Evolutionary conservation across 2,797 vertebrate species (phyloP), one percentile per base, ranked within the genome.

Genomic region (Silurus aristotelis): DNA sequence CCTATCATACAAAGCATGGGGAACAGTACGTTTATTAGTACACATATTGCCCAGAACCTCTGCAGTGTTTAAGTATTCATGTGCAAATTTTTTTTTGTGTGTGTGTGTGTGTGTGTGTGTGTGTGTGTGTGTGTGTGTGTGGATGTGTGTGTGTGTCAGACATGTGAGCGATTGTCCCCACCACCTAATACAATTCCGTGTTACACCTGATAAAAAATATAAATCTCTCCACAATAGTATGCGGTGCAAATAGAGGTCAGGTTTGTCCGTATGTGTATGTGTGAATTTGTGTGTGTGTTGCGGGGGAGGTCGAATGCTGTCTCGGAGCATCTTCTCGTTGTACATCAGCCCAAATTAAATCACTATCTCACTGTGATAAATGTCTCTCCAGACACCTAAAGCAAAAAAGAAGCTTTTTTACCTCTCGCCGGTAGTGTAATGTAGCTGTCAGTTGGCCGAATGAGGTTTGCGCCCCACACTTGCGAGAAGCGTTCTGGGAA

Each of bases 301-400:
- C 83, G 75, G 13, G 22, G 52, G 38, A 82, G 77, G 83, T 79
- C 83, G 72, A 82, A 85, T 64, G 60, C 71, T 85, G 61, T 82
- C 71, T 78, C 56, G 3, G 82, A 88, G 87, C 85, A 84, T 87
- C 87, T 85, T 87, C 81, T 82, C 31, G 82, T 77, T 87, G 80
- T 95, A 94, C 91, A 95, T 94, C 94, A 95, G 89, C 92, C 92
- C 93, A 95, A 95, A 96, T 95, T 93, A 95, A 95, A 95, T 95
- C 94, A 93, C 94, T 95, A 94, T 95, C 94, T 94, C 91, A 90
- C 91, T 60, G 78, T 87, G 89, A 90, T 84, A 84, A 89, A 89
- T 87, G 85, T 75, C 68, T 87, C 79, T 56, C 55, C 77, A 48
- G 46, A 87, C 82, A 85, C 73, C 82, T 85, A 73, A 17, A 27